Evolutionary conservation across 2,113 vertebrate genomes (phyloP).

Genomic region (Chionomys nivalis): DNA sequence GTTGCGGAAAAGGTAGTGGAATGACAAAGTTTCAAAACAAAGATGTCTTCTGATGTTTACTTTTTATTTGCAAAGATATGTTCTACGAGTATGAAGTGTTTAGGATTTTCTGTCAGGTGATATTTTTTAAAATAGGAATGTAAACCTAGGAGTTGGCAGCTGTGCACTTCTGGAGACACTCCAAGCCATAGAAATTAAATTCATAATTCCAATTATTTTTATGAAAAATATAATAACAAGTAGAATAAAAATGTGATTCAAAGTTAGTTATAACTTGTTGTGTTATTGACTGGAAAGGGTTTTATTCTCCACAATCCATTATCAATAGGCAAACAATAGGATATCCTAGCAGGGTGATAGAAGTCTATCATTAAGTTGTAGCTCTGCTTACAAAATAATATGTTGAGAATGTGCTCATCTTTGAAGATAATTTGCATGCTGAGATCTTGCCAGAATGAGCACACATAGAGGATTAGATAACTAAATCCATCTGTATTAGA

Average conservation of each 20-base stretch:
- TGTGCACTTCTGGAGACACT: neutral
- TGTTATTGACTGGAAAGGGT: rapidly evolving
- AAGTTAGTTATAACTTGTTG: neutral
- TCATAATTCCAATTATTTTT: neutral
- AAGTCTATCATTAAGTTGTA: neutral
- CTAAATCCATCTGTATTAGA: neutral
- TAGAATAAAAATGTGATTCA: neutral
- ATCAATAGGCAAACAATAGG: neutral
- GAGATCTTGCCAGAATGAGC: neutral
- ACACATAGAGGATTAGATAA: neutral
- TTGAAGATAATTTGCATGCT: neutral
- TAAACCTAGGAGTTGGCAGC: neutral
- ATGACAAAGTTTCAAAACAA: neutral
- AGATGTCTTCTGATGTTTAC: neutral
- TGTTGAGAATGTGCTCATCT: neutral
- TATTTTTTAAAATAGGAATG: neutral
- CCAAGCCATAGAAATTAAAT: neutral
- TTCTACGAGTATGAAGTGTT: neutral
- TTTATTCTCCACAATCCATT: neutral
- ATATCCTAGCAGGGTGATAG: neutral
- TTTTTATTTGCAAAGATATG: neutral
- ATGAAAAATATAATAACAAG: neutral
- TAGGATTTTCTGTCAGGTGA: neutral
- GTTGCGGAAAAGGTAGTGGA: neutral
- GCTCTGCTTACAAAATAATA: neutral